phyloP scores from a whole-genome alignment of 2,113 vertebrate species.

The Sinocyclocheilus anshuiensis region DNA sequence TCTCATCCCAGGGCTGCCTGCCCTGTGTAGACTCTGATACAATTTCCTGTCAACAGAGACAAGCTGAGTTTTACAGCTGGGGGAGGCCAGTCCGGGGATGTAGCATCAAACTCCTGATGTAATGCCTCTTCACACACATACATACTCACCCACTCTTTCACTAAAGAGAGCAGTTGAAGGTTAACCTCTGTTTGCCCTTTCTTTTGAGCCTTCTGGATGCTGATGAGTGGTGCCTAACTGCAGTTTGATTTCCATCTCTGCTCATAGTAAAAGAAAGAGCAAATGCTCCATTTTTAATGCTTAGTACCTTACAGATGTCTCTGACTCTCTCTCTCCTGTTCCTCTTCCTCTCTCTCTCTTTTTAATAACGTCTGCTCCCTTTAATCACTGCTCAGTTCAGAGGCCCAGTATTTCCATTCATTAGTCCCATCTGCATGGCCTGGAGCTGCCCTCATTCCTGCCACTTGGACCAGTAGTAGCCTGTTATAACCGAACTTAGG shows the following conservation, averaged over 20 bases:
- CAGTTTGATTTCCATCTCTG: conserved; percentile 41
- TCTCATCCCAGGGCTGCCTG: not conserved
- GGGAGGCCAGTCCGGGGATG: not conserved
- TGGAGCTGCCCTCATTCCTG: conserved; percentile 60
- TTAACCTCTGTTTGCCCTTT: conserved; percentile 14
- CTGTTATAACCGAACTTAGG: conserved; percentile 64
- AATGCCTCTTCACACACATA: not conserved
- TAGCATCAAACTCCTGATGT: not conserved
- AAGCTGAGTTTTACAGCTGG: not conserved
- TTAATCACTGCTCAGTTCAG: conserved; percentile 65
- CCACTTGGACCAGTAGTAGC: conserved; percentile 59
- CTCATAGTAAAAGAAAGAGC: conserved; percentile 53
- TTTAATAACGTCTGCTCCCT: conserved; percentile 68
- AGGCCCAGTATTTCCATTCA: conserved; percentile 69
- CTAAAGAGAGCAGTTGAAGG: not conserved
- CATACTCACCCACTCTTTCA: not conserved
- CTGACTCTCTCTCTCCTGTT: conserved; percentile 31
- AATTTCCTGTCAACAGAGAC: conserved; percentile 21
- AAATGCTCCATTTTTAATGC: conserved; percentile 3
- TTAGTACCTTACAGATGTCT: conserved; percentile 14
- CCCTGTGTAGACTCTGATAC: not conserved
- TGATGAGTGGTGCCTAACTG: not conserved
- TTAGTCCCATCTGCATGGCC: conserved; percentile 67
- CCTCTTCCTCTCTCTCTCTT: conserved; percentile 54
- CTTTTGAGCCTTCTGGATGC: not conserved